Evolutionary conservation across 2,888 invertebrate species (phyloP), one percentile per base, ranked within the genome.

Genomic region (Thecophora atra): DNA sequence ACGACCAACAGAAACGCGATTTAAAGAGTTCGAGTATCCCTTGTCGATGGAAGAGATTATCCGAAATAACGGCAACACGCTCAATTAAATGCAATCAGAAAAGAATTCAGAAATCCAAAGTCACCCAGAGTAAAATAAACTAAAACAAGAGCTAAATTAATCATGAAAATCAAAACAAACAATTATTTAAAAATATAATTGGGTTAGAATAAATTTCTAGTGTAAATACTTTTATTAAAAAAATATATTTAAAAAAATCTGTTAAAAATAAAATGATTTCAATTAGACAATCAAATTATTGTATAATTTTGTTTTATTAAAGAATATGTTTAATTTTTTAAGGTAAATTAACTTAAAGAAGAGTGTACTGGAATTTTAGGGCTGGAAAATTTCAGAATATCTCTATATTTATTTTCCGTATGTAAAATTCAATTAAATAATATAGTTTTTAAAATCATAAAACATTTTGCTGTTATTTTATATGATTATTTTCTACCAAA

Each of bases 371-470:
- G 79, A 81, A 76, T 82, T 82, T 81, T 79, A 78, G 82, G 81
- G 83, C 81, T 82, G 83, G 81, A 79, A 82, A 82, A 78, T 83
- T 83, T 82, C 82, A 80, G 81, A 75, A 47, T 75, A 75, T 75
- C 73, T 65, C 19, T 62, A 60, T 13, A 70, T 26, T 62, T 24
- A n/a, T 30, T 30, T 30, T 3, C 28, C 11, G 52, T 64, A 63
- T 64, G 6, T 3, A 47, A 42, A 73, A 1, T 67, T 65, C 6
- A 30, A 60, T 63, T 24, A 64, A 11, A 54, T 30, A 13, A 54
- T 24, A 21, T 13, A 21, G 15, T 47, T 60, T 21, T 60, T 60
- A 60, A 47, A 13, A 60, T 69, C 21, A 62, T 71, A 70, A 71
- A 70, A 37, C 37, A 37, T 8, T 37, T 37, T 37, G 11, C 37